Evolutionary conservation across 2,113 vertebrate species (phyloP).

Genomic region (Physeter macrocephalus): DNA sequence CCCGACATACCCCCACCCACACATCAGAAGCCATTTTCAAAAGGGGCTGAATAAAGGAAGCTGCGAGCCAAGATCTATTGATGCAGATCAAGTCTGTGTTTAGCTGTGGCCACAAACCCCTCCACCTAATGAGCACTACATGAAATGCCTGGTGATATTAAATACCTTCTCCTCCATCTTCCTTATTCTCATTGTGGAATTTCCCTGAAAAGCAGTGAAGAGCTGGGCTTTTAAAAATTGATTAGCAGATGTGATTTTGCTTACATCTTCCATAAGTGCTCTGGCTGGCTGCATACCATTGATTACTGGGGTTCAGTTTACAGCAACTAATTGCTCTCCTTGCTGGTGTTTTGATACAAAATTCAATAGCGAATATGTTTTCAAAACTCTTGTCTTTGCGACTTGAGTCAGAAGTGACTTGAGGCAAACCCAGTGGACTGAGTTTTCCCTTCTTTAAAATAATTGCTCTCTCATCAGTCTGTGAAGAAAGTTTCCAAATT

Average conservation of each 20-base stretch:
- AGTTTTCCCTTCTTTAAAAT: conserved; percentile 69
- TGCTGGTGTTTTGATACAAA: conserved; percentile 71
- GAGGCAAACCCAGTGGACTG: conserved; percentile 65
- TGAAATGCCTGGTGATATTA: neutral
- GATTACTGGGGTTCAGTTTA: conserved; percentile 67
- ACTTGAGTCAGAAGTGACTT: conserved; percentile 65
- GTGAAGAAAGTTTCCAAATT: conserved; percentile 69
- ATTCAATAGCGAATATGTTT: conserved; percentile 69
- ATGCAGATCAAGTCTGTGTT: neutral
- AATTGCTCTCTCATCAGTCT: conserved; percentile 70
- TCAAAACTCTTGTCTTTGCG: conserved; percentile 50
- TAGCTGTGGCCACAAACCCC: conserved; percentile 17
- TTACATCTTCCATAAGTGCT: conserved; percentile 67
- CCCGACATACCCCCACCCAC: neutral
- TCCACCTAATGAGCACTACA: conserved; percentile 14
- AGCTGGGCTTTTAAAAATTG: conserved; percentile 48
- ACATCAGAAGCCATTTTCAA: conserved; percentile 25
- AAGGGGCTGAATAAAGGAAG: neutral
- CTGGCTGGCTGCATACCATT: conserved; percentile 64
- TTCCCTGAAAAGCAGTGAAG: conserved; percentile 58
- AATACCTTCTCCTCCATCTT: conserved; percentile 9
- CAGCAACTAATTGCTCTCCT: conserved; percentile 70
- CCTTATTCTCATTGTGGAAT: neutral
- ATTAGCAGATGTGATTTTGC: conserved; percentile 69
- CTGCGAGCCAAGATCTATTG: neutral